Conservation (phyloP, 2,113 vertebrate genomes). For the Gambusia affinis region DNA sequence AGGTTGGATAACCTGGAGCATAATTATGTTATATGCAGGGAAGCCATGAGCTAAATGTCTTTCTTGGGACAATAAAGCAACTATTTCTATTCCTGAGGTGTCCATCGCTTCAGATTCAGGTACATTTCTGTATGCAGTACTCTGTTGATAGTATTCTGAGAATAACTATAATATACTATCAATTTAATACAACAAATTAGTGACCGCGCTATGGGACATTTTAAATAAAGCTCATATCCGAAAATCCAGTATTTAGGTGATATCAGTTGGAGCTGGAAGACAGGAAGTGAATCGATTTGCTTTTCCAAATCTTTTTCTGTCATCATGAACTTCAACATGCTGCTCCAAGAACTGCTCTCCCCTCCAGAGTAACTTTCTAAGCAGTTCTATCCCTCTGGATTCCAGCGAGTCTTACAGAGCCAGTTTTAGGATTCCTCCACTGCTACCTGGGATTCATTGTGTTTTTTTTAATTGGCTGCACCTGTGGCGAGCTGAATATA, state of each 20-base stretch:
- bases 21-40: too few relatives aligned
- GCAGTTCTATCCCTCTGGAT: not conserved
- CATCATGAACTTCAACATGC: not conserved
- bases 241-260: conserved; percentile 4
- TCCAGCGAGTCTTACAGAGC: not conserved
- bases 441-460: not conserved
- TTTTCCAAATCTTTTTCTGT: not conserved
- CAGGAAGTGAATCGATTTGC: not conserved
- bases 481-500: not conserved
- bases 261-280: not conserved
- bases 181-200: not conserved
- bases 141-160: too few relatives aligned
- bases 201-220: not conserved
- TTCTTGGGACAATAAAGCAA: too few relatives aligned
- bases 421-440: not conserved
- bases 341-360: not conserved
- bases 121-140: not conserved
- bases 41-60: too few relatives aligned
- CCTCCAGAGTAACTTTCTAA: not conserved
- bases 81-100: too few relatives aligned
- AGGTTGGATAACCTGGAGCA: too few relatives aligned
- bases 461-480: conserved; percentile 5
- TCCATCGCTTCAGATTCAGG: not conserved
- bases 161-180: too few relatives aligned
- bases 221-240: conserved; percentile 5